These are phyloP conservation scores for Ctenopoma multispine DNA, from an alignment of 2,797 vertebrate species.

Conservation along the genomic window DNA sequence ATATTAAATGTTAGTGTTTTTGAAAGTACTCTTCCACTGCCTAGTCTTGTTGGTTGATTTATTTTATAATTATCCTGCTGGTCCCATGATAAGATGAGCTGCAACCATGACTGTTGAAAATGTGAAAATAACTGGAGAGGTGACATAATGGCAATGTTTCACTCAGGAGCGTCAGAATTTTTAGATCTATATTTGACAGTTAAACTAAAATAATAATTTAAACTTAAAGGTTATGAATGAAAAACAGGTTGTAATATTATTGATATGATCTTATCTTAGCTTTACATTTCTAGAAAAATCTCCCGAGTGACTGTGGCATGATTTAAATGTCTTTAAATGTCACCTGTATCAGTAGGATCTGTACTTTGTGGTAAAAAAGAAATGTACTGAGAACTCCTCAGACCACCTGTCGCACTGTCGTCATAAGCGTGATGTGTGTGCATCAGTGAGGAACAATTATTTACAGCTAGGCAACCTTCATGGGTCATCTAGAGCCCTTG, in stretches of 20 bases:
- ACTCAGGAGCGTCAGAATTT: not conserved
- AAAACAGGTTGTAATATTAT: slow-evolving; percentile 36
- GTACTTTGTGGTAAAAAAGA: slow-evolving; percentile 41
- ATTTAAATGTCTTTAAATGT: slow-evolving; percentile 79
- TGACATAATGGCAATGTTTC: not conserved
- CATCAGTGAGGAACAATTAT: slow-evolving; percentile 27
- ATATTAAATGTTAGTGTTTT: too few species aligned
- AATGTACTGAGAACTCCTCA: slow-evolving; percentile 45
- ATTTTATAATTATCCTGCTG: too few species aligned
- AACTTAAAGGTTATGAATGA: too few species aligned
- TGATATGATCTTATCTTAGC: slow-evolving; percentile 58
- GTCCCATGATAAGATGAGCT: too few species aligned
- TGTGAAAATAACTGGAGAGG: not conserved
- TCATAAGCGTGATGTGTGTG: slow-evolving; percentile 35
- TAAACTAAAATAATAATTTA: not conserved
- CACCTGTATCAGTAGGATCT: slow-evolving; percentile 57
- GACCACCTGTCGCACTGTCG: slow-evolving; percentile 65
- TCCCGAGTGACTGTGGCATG: slow-evolving; percentile 39
- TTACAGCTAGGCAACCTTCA: slow-evolving; percentile 40
- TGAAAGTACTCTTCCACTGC: too few species aligned
- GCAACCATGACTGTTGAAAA: too few species aligned
- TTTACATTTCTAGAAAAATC: slow-evolving; percentile 58
- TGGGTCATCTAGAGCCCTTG: slow-evolving; percentile 2
- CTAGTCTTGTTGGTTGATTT: too few species aligned
- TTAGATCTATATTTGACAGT: not conserved